Base-by-base conservation (phyloP, 2,888 invertebrate genomes). In the Dolomedes plantarius region DNA sequence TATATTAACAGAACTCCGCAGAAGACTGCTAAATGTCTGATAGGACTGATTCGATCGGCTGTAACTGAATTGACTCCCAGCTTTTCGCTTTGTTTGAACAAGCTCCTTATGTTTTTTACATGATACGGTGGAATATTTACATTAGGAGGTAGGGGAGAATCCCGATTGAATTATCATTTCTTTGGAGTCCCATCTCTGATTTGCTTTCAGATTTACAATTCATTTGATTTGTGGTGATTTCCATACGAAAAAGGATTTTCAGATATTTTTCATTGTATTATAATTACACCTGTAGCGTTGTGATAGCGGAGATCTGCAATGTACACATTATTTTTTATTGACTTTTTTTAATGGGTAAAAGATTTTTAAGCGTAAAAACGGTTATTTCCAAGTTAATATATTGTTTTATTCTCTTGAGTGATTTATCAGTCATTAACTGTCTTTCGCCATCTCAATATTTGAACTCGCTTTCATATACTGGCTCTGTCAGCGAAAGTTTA, bases 31-130 rank as follows among this genome's bases (percentile, higher is more conserved):
- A 46, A 23, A 19, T 56, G 5, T 2, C 56, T 23, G 16, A 56
- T 19, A 56, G 11, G 19, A 23, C 23, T 23, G 1, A 23, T 23
- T 23, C 56, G 1, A 23, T 3, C 56, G 19, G 3, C 3, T 6
- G 23, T 56, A 56, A 56, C 56, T 56, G 23, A 56, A 56, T 23
- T 56, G 56, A 56, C 56, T 56, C 16, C 56, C 5, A 3, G 5
- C 11, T 5, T 56, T 23, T 56, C 16, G 3, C 56, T 56, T 56
- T 56, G 56, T 56, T 56, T 56, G 56, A 23, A 56, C 23, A 56
- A 23, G 56, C 19, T 23, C 56, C 56, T 56, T 23, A 56, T 56
- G 56, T 56, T 56, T 56, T 56, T 56, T 56, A 56, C 56, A 56
- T 56, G 56, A 56, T 23, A 56, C 5, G 23, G 23, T 23, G 11